These are phyloP conservation scores for Chamaea fasciata DNA, from an alignment of 2,113 vertebrate genomes.

Conservation along the genomic window DNA sequence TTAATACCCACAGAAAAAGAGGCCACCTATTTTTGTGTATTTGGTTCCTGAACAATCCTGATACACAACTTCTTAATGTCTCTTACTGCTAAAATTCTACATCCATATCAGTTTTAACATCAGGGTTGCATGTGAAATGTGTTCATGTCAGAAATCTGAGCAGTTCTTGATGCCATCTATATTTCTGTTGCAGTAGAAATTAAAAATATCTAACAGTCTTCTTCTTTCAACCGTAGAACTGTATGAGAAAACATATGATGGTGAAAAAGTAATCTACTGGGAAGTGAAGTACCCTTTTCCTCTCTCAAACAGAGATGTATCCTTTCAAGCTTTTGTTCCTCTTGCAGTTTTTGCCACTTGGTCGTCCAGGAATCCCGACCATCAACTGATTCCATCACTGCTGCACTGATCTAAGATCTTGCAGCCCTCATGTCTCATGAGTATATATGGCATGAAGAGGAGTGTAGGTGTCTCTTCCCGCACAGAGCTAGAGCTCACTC, in stretches of 20 bases:
- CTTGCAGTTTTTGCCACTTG: not conserved
- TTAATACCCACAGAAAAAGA: not conserved
- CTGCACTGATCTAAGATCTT: not conserved
- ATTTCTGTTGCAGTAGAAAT: not conserved
- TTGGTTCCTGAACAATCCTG: not conserved
- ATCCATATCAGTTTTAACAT: not conserved
- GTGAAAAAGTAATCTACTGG: slow-evolving; percentile 85
- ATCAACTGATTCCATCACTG: not conserved
- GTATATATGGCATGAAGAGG: not conserved
- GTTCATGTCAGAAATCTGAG: not conserved
- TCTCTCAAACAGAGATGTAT: slow-evolving; percentile 93
- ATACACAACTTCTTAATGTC: not conserved
- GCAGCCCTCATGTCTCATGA: not conserved
- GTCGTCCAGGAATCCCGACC: not conserved
- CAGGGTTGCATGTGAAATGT: not conserved
- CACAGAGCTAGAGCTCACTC: not conserved
- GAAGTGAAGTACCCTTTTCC: slow-evolving; percentile 91
- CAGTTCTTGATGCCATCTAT: not conserved
- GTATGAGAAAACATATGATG: slow-evolving; percentile 71
- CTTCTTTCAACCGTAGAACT: slow-evolving; percentile 56
- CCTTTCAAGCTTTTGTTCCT: slow-evolving; percentile 69
- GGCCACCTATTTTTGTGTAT: not conserved
- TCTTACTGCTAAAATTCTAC: not conserved
- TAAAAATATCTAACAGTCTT: not conserved
- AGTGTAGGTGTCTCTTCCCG: not conserved